A percentile compares a stretch with the other conserved stretches of the same genome.
Conservation (phyloP, 2,888 invertebrate genomes). For the Xestia xanthographa region DNA sequence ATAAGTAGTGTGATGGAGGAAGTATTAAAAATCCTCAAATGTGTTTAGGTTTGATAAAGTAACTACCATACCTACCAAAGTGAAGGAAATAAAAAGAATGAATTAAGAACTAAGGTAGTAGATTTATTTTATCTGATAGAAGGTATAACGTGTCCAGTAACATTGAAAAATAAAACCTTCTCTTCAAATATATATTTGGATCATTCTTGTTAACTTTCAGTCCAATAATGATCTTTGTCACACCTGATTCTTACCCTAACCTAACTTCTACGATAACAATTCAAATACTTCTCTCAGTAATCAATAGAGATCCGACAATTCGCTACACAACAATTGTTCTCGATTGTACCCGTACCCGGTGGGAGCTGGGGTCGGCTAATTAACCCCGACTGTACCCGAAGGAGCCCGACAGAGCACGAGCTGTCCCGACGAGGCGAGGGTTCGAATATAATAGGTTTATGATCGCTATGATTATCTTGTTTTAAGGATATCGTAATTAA, state of each 20-base stretch:
- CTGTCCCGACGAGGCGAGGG: conserved; percentile 35
- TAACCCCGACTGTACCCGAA: conserved; percentile 75
- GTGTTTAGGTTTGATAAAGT: not conserved
- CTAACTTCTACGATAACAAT: not conserved
- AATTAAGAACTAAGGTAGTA: not conserved
- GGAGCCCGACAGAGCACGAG: conserved; percentile 23
- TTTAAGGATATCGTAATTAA: conserved; percentile 49
- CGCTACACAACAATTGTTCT: conserved; percentile 45
- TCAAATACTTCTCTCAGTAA: conserved; percentile 22
- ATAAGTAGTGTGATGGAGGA: not conserved
- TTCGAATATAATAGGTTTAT: conserved; percentile 56
- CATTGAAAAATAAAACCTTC: not conserved
- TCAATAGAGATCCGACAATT: conserved; percentile 42
- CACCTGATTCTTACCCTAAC: not conserved
- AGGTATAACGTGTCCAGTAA: not conserved
- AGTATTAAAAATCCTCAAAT: too few relatives aligned
- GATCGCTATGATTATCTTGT: conserved; percentile 60
- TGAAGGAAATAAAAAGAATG: not conserved
- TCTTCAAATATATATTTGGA: not conserved
- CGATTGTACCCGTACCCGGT: conserved; percentile 40
- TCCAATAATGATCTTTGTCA: not conserved
- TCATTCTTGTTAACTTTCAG: not conserved
- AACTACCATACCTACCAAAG: not conserved
- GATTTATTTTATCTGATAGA: not conserved
- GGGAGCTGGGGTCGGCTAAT: conserved; percentile 72